phyloP scores from a whole-genome alignment of 1,140 invertebrate genomes.

The Neuroterus valhalla region DNA sequence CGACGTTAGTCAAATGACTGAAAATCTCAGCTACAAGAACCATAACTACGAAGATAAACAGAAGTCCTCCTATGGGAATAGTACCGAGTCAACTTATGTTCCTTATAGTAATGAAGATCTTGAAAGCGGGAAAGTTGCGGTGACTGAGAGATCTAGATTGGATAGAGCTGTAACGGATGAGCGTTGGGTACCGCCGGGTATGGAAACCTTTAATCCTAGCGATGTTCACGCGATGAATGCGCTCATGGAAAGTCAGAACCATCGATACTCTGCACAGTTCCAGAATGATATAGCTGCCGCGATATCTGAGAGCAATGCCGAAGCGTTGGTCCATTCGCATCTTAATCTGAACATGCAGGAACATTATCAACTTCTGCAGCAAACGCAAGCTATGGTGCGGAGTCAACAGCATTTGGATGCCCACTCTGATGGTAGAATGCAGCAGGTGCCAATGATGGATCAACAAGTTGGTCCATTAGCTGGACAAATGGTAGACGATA shows the following conservation, averaged over 20 bases:
- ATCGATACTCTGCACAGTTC: slow-evolving; percentile 68
- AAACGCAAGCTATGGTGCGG: slow-evolving; percentile 31
- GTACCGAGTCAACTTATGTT: slow-evolving; percentile 57
- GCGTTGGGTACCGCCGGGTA: slow-evolving; percentile 80
- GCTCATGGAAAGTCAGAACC: slow-evolving; percentile 70
- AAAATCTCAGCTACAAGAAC: slow-evolving; percentile 44
- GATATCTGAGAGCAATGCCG: slow-evolving; percentile 59
- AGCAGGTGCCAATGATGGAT: slow-evolving; percentile 59
- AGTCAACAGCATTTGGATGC: slow-evolving; percentile 53
- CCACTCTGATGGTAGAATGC: slow-evolving; percentile 54
- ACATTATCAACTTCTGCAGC: slow-evolving; percentile 63
- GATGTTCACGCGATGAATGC: slow-evolving; percentile 69
- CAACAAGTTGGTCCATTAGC: slow-evolving; percentile 58
- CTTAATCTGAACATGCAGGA: slow-evolving; percentile 66
- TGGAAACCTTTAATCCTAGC: slow-evolving; percentile 69
- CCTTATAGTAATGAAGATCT: slow-evolving; percentile 62
- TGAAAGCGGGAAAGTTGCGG: slow-evolving; percentile 63
- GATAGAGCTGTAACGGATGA: slow-evolving; percentile 78
- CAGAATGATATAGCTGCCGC: slow-evolving; percentile 62
- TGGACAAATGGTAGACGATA: slow-evolving; percentile 60
- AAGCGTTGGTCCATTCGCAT: slow-evolving; percentile 63
- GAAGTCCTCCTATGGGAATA: slow-evolving; percentile 64
- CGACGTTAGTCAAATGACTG: slow-evolving; percentile 39
- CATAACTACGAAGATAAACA: slow-evolving; percentile 62
- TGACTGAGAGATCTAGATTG: slow-evolving; percentile 70